phyloP scores from a whole-genome alignment of 2,797 vertebrate genomes.

The Cyprinella venusta region DNA sequence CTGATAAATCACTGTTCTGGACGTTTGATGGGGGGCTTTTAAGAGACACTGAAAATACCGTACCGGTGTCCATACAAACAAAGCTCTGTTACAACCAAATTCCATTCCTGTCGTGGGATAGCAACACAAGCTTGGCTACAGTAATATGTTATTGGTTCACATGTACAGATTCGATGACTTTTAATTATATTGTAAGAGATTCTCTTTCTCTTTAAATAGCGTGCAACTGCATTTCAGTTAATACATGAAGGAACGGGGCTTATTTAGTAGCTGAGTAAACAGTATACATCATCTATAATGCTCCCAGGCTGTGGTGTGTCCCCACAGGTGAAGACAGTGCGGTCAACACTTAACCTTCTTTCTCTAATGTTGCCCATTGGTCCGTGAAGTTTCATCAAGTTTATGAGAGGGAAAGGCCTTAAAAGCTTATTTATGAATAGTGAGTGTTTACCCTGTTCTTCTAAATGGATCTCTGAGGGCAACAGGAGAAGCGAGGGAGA shows the following conservation, averaged over 20 bases:
- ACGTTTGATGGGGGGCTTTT: conserved; percentile 58
- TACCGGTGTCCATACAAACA: conserved; percentile 50
- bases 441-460: conserved; percentile 74
- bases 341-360: conserved; percentile 60
- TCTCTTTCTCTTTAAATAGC: conserved; percentile 35
- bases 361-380: conserved; percentile 69
- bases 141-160: conserved; percentile 42
- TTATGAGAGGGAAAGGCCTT: conserved; percentile 73
- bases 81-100: conserved; percentile 55
- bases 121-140: conserved; percentile 48
- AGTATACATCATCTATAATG: conserved; percentile 25
- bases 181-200: conserved; percentile 43
- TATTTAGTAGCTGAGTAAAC: conserved; percentile 41
- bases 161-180: conserved; percentile 29
- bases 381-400: conserved; percentile 71
- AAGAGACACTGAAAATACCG: conserved; percentile 50
- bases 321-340: conserved; percentile 50
- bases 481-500: conserved; percentile 34
- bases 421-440: conserved; percentile 77
- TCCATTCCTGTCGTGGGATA: conserved; percentile 53
- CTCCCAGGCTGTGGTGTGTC: conserved; percentile 38
- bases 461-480: conserved; percentile 69
- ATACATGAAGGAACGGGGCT: conserved; percentile 18
- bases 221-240: conserved; percentile 46
- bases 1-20: conserved; percentile 50